Evolutionary conservation across 1,140 invertebrate genomes (phyloP), one percentile per base, ranked within the genome.

Genomic region (Caenorhabditis latens): DNA sequence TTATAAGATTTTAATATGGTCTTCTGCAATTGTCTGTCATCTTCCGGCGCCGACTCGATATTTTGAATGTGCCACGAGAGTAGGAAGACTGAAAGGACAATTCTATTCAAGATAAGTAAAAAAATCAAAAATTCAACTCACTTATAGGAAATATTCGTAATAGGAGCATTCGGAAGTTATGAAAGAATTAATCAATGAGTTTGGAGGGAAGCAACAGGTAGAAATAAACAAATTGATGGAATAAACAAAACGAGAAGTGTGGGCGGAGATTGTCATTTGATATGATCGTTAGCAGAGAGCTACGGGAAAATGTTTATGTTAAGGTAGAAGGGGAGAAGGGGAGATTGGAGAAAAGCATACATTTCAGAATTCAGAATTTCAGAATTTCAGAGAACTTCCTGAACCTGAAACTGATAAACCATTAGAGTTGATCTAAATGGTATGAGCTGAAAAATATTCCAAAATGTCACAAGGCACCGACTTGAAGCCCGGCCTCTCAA

Each of bases 1-100:
- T 90, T 89, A 86, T 90, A 89, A 14, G 40, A 55, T 48, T 67
- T 89, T 16, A 89, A 57, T 6, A 89, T n/a, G 3, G 46, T 19
- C 4, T 40, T 79, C 21, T 89, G 86, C 16, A 89, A 53, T 24
- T 86, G 50, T 14, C 71, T 4, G 9, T 79, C 71, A 13, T 50
- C 71, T 6, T 24, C 42, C 4, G 43, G n/a, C 13, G 11, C 9
- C 13, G 63, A 32, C 3, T 11, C 32, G 19, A 16, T 24, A 67
- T 67, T 67, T 16, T 40, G 19, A 7, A 67, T 11, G 21, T 67
- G 63, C 21, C 21, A 67, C 1, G 11, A 14, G 19, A 42, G 6
- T 5, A 67, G 63, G 21, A 67, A 4, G 13, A 8, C 63, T 67
- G 63, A 8, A 40, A 67, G 13, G 50, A 63, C 11, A 0, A 32